phyloP scores from a whole-genome alignment of 2,113 vertebrate genomes.

The Clupea harengus region DNA sequence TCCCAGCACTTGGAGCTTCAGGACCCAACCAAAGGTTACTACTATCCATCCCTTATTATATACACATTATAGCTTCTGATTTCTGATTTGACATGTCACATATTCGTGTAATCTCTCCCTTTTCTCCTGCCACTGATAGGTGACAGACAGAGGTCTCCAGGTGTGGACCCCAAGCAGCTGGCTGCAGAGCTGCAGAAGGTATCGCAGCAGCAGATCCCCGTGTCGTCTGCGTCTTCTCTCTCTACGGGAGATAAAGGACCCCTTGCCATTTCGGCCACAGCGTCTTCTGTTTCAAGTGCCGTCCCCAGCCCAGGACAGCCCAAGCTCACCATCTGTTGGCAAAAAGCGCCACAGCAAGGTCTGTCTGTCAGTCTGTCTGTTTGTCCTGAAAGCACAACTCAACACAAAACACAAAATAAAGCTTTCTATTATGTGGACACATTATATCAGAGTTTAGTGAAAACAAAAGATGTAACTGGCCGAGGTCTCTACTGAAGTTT shows the following conservation, averaged over 20 bases:
- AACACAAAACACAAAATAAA: background rate
- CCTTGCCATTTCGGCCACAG: constrained; percentile 75
- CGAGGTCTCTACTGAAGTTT: too few species aligned
- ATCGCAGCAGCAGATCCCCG: constrained; percentile 87
- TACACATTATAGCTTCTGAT: background rate
- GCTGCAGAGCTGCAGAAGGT: constrained; percentile 97
- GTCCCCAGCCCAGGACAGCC: constrained; percentile 89
- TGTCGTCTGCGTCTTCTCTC: constrained; percentile 65
- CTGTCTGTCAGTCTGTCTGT: too few species aligned
- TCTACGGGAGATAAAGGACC: constrained; percentile 71
- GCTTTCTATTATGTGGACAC: too few species aligned
- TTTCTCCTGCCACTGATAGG: constrained; percentile 58
- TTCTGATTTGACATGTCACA: background rate
- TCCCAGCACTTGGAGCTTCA: constrained; percentile 85
- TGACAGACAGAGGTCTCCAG: constrained; percentile 90
- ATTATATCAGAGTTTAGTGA: too few species aligned
- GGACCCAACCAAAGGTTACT: constrained; percentile 73
- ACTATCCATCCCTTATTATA: background rate
- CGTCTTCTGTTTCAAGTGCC: constrained; percentile 82
- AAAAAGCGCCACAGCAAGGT: constrained; percentile 97
- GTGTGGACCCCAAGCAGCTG: constrained; percentile 95
- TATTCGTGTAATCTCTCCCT: background rate
- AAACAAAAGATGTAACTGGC: too few species aligned
- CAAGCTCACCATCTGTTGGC: constrained; percentile 90
- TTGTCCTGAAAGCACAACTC: constrained; percentile 38